A percentile compares a stretch with the other conserved stretches of the same genome.
Conservation (phyloP, 2,113 vertebrate species). For the Cathartes aura region DNA sequence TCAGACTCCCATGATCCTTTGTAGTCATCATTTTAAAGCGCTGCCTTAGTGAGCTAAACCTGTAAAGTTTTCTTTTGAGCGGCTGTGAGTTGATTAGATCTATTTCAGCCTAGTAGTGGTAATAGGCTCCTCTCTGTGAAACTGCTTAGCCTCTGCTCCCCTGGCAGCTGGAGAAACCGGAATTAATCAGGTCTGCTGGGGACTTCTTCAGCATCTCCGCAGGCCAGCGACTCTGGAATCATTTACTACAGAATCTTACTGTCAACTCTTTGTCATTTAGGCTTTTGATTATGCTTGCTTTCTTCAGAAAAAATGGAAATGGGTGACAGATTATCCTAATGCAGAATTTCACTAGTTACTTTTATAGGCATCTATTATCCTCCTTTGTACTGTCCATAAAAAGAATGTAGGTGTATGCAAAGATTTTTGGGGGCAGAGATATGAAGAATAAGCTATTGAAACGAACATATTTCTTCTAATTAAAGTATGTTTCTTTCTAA, state of each 20-base stretch:
- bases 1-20: conserved; percentile 89
- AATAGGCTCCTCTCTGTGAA: conserved; percentile 97
- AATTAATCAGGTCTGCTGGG: conserved; percentile 99
- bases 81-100: conserved; percentile 96
- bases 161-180: conserved; percentile 93
- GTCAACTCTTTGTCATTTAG: conserved; percentile 99
- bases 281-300: conserved; percentile 93
- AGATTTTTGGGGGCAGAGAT: conserved; percentile 53
- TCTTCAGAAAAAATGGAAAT: conserved; percentile 86
- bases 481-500: conserved; percentile 69
- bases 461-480: conserved; percentile 73
- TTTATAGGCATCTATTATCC: conserved; percentile 84
- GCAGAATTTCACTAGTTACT: conserved; percentile 84
- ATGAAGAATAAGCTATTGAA: conserved; percentile 58
- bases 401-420: conserved; percentile 67
- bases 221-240: conserved; percentile 97
- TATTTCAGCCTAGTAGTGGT: conserved; percentile 93
- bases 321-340: conserved; percentile 92
- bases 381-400: conserved; percentile 79
- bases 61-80: conserved; percentile 94
- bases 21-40: conserved; percentile 92
- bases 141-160: conserved; percentile 95
- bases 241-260: conserved; percentile 99
- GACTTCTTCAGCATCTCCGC: conserved; percentile 94
- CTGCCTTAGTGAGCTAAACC: conserved; percentile 88